Conservation (phyloP, 2,888 invertebrate species). For the Pasiphila rectangulata region DNA sequence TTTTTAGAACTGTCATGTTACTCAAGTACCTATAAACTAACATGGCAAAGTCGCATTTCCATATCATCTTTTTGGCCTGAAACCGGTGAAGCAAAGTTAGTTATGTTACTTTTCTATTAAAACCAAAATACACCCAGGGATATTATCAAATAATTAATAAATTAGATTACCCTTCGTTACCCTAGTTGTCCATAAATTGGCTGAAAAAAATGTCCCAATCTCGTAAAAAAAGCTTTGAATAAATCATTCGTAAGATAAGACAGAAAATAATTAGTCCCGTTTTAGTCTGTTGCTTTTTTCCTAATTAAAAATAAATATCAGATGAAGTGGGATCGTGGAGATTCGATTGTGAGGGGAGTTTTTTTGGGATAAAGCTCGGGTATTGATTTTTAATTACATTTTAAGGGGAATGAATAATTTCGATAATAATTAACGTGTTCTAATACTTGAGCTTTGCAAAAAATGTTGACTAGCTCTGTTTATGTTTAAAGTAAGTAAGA, state of each 20-base stretch:
- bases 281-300: constrained; percentile 55
- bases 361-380: constrained; percentile 25
- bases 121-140: constrained; percentile 14
- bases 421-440: too few species aligned
- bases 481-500: too few species aligned
- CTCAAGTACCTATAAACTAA: too few species aligned
- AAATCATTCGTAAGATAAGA: constrained; percentile 75
- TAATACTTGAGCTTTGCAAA: too few species aligned
- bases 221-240: constrained; percentile 48
- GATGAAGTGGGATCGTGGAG: constrained; percentile 57
- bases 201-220: constrained; percentile 47
- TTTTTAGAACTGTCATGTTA: too few species aligned
- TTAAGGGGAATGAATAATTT: constrained; percentile 28
- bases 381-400: constrained; percentile 64
- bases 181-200: constrained; percentile 49
- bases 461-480: too few species aligned
- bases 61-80: too few species aligned
- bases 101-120: background rate
- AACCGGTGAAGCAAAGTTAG: too few species aligned
- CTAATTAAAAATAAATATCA: constrained; percentile 79
- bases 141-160: constrained; percentile 47
- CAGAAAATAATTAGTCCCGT: constrained; percentile 68
- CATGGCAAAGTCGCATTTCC: too few species aligned
- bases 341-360: constrained; percentile 42
- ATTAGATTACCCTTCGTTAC: constrained; percentile 54